Base-by-base conservation (phyloP, 2,888 invertebrate species). In the Minunthozetes semirufus region DNA sequence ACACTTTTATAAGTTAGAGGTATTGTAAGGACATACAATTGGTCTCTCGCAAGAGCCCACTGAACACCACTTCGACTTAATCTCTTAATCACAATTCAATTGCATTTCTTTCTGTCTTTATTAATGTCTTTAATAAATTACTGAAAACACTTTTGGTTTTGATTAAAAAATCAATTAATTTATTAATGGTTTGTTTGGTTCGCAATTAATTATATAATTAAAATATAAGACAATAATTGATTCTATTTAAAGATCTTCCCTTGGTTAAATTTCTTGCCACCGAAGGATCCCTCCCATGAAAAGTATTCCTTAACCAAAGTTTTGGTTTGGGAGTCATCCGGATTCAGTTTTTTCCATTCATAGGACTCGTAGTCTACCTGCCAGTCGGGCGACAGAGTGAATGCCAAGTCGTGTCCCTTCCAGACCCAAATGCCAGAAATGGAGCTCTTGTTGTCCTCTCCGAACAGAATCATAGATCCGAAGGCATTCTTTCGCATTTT, bases 401-500 rank as follows among this genome's bases (percentile, higher is more conserved):
- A 99, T 80, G 91, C 97, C 75, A 99, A 88, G 27, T 93, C 91
- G 73, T 93, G 93, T 22, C 98, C 98, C 83, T 92, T 90, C 98
- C 98, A 99, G 80, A 97, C 89, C 98, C 98, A 99, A 81, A 99
- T 86, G 77, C 97, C 99, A 61, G 94, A 93, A 84, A 99, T 98
- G 81, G 89, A 87, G 82, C 91, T 94, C 85, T 95, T 87, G 84
- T 93, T 90, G 85, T 97, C 94, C 72, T 87, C 87, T 33, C 99
- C 98, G 84, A 97, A 98, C 77, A 99, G 87, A 82, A 93, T 91
- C 80, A 93, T 89, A 15, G 95, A 96, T 74, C 92, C 94, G 84
- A 99, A 98, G 1, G 95, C 91, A 82, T 91, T 89, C 86, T 99
- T 99, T 80, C 96, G 89, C 92, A 99, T 90, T 86, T 96, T 97